Percentiles rank a stretch among this genome's conserved stretches.
phyloP scores from a whole-genome alignment of 2,113 vertebrate genomes.

The Stegostoma tigrinum region DNA sequence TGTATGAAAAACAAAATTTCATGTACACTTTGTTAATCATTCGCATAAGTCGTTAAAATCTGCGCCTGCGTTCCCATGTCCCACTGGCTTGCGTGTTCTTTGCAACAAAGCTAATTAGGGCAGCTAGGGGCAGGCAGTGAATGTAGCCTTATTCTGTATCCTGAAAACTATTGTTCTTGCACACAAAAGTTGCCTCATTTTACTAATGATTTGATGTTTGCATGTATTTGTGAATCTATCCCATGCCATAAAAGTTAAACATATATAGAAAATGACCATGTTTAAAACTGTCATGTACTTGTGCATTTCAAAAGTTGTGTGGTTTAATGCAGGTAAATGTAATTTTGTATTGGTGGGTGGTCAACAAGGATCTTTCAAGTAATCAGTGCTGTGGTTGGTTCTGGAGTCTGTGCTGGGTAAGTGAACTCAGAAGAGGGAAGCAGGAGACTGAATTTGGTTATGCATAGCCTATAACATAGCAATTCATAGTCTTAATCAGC shows the following conservation, averaged over 20 bases:
- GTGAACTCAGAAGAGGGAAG: not conserved
- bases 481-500: not conserved
- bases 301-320: not conserved
- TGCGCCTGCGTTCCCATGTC: too few species aligned
- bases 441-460: not conserved
- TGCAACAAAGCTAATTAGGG: not conserved
- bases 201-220: not conserved
- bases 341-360: not conserved
- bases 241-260: not conserved
- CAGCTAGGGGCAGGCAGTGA: not conserved
- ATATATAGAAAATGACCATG: not conserved
- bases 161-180: not conserved
- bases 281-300: not conserved
- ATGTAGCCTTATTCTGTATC: not conserved
- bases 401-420: not conserved
- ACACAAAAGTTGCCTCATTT: not conserved
- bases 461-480: not conserved
- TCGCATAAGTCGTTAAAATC: too few species aligned
- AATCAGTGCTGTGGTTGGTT: not conserved
- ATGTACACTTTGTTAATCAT: too few species aligned
- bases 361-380: not conserved
- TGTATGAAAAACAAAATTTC: too few species aligned
- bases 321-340: not conserved
- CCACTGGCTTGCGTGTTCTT: too few species aligned
- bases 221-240: not conserved